A percentile compares a stretch with the other conserved stretches of the same genome.
Evolutionary conservation across 2,888 invertebrate species (phyloP).

Genomic region (Desoria tigrina): DNA sequence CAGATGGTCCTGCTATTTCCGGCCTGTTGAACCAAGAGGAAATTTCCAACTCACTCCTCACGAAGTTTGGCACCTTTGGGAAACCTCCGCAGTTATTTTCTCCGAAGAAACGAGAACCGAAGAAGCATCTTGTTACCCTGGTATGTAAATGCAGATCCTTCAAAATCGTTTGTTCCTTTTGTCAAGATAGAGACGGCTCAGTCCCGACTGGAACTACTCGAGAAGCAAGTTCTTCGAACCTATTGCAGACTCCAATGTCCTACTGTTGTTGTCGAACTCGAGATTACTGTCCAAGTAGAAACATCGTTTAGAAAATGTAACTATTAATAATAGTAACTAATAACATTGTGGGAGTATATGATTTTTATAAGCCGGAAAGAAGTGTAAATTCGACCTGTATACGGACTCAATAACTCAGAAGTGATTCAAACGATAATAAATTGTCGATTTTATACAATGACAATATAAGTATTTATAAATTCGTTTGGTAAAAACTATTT

Average conservation of each 20-base stretch:
- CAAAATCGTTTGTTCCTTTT: not conserved
- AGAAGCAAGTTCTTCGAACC: not conserved
- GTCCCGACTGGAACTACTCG: not conserved
- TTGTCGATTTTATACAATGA: no score
- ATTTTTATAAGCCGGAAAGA: no score
- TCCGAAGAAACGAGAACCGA: not conserved
- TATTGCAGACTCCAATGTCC: not conserved
- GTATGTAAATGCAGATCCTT: not conserved
- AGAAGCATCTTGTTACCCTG: not conserved
- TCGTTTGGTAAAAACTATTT: no score
- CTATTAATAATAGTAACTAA: conserved; percentile 55
- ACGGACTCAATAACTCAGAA: no score
- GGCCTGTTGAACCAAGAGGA: not conserved
- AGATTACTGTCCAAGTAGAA: conserved; percentile 2
- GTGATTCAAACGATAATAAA: no score
- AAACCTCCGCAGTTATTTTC: not conserved
- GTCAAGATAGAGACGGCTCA: not conserved
- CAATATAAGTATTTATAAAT: no score
- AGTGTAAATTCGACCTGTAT: no score
- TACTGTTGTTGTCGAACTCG: not conserved
- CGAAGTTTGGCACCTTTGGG: not conserved
- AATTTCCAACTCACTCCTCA: not conserved
- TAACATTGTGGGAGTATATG: no score
- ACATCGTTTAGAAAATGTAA: conserved; percentile 57
- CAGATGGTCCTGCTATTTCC: not conserved